Conservation (phyloP, 2,888 invertebrate species). For the Panzeria rudis region DNA sequence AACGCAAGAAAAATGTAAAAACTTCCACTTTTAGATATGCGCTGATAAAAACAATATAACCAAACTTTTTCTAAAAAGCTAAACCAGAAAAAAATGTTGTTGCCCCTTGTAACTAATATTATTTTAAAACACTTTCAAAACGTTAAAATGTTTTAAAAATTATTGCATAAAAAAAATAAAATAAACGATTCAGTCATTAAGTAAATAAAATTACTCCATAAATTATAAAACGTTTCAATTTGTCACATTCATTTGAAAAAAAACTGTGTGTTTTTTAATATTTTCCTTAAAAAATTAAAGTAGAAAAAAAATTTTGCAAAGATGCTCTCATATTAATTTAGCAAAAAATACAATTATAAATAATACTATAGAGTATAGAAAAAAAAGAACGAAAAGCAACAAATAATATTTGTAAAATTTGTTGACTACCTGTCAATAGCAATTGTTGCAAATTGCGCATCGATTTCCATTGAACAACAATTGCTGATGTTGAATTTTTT, state of each 20-base stretch:
- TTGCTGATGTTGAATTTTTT: slow-evolving; percentile 45
- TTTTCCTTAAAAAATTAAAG: not conserved
- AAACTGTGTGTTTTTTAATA: slow-evolving; percentile 15
- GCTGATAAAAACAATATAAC: too few relatives aligned
- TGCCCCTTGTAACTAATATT: slow-evolving; percentile 8
- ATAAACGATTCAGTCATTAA: slow-evolving; percentile 21
- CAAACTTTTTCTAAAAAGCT: too few relatives aligned
- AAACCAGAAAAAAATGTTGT: too few relatives aligned
- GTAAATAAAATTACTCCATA: slow-evolving; percentile 59
- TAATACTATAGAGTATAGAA: not conserved
- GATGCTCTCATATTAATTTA: slow-evolving; percentile 57
- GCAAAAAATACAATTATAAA: slow-evolving; percentile 13
- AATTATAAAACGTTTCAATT: slow-evolving; percentile 72
- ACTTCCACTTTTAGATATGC: too few relatives aligned
- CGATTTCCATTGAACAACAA: slow-evolving; percentile 60
- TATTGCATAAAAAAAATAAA: not conserved
- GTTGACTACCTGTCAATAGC: slow-evolving; percentile 73
- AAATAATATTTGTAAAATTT: slow-evolving; percentile 65
- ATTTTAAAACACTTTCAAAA: slow-evolving; percentile 43
- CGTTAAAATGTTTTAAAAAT: not conserved
- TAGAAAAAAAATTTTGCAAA: slow-evolving; percentile 24
- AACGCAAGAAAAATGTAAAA: too few relatives aligned
- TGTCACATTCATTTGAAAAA: slow-evolving; percentile 70
- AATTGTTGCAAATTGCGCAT: slow-evolving; percentile 74
- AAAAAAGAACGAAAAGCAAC: slow-evolving; percentile 4